Base-by-base conservation (phyloP, 2,113 vertebrate species). In the Eptatretus burgeri region DNA sequence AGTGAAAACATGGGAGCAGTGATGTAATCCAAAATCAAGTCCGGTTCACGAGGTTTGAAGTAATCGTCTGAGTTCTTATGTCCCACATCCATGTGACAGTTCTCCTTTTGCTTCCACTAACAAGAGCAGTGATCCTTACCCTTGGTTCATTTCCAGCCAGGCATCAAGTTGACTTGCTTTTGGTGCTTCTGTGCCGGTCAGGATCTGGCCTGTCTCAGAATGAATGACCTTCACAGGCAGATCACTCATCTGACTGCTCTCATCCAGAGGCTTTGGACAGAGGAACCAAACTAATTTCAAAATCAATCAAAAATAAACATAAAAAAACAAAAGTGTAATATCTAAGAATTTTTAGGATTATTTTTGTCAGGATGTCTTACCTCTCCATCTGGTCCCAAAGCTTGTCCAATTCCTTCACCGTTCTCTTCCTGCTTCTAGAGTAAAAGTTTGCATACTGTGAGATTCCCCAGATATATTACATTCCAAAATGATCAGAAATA, bases 201-300 rank as follows among this genome's bases (percentile, higher is more conserved):
- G 73, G 65, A 94, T 87, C 69, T 91, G 91, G 50, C 89, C 87
- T 0, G 87, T 94, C 76, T 94, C 85, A 1, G 84, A 93, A 72
- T 98, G 85, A 69, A 89, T 95, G 66, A 98, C 85, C 75, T 98
- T 95, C 69, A 95, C 84, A 49, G 91, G 86, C 66, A 98, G 81
- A 70, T 98, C 91, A 14, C 89, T 98, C 88, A 93, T 98, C 66
- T 95, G 89, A 73, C 87, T 95, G 77, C 83, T 94, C 64, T 95
- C 87, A 69, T 98, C 88, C 72, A 95, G 84, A 1, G 80, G 84
- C 88, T 98, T 64, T 63, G 27, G 27, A 41, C 27, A 41, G 27
- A 41, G 27, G 27, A 41, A 41, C 27, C 27, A 41, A 41, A 41
- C 7, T 41, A 5, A 5, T 41, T 41, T 41, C 7, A 5, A 41